Evolutionary conservation across 2,888 invertebrate species (phyloP).

Genomic region (Zygaena filipendulae): DNA sequence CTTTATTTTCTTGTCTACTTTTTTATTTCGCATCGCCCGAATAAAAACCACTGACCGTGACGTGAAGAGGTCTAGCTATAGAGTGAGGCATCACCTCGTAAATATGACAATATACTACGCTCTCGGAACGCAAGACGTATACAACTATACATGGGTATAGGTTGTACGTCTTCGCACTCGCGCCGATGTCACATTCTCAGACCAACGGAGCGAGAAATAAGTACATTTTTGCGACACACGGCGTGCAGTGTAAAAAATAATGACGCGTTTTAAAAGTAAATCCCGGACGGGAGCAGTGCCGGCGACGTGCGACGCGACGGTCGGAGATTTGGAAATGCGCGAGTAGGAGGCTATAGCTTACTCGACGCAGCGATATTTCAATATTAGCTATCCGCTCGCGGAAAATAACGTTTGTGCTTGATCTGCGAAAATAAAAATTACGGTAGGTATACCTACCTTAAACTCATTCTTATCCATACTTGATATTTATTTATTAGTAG

Average conservation of each 20-base stretch:
- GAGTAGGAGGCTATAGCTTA: too few species aligned
- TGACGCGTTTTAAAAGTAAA: constrained; percentile 61
- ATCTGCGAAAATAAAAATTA: too few species aligned
- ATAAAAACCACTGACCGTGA: constrained; percentile 54
- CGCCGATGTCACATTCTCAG: constrained; percentile 66
- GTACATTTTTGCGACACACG: constrained; percentile 63
- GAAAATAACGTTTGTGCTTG: too few species aligned
- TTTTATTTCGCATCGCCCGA: constrained; percentile 26
- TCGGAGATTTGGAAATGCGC: too few species aligned
- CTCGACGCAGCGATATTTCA: too few species aligned
- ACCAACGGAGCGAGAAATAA: constrained; percentile 66
- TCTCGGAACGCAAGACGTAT: too few species aligned
- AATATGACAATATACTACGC: constrained; percentile 27
- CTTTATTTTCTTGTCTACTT: constrained; percentile 5
- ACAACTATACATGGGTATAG: constrained; percentile 20
- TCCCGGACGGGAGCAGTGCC: constrained; percentile 23
- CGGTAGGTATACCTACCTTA: too few species aligned
- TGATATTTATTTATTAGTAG: too few species aligned
- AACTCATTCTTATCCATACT: too few species aligned
- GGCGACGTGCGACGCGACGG: constrained; percentile 2
- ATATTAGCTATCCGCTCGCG: too few species aligned
- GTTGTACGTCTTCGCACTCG: constrained; percentile 45
- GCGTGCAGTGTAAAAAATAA: constrained; percentile 63
- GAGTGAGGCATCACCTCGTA: constrained; percentile 48
- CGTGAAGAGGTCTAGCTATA: constrained; percentile 50